phyloP scores from a whole-genome alignment of 2,888 invertebrate genomes.

The Alentia gelatinosa region DNA sequence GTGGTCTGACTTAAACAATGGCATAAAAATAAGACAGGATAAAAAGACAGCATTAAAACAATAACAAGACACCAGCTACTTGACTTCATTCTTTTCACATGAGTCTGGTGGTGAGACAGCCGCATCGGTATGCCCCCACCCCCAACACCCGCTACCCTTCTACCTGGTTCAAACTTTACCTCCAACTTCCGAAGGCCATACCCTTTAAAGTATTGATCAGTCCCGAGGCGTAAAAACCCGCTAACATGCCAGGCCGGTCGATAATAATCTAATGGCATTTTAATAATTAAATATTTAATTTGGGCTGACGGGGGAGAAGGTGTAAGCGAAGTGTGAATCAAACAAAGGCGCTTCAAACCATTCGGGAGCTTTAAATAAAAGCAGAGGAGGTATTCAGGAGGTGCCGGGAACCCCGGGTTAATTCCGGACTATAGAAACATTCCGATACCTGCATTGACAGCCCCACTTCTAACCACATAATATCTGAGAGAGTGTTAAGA shows the following conservation, averaged over 20 bases:
- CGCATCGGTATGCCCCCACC: background rate
- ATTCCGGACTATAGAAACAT: too few species aligned
- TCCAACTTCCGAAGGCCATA: background rate
- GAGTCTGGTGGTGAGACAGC: background rate
- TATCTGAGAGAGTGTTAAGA: too few species aligned
- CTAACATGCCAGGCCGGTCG: constrained; percentile 41
- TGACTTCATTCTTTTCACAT: background rate
- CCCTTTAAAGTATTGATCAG: constrained; percentile 12
- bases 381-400: too few species aligned
- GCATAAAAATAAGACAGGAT: background rate
- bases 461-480: too few species aligned
- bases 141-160: background rate
- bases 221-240: background rate
- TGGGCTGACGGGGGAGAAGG: background rate
- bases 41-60: background rate
- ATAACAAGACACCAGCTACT: background rate
- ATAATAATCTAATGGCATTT: constrained; percentile 53
- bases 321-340: constrained; percentile 32
- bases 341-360: constrained; percentile 16
- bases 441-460: too few species aligned
- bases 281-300: constrained; percentile 54
- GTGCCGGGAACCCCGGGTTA: too few species aligned
- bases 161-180: background rate
- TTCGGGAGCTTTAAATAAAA: constrained; percentile 10
- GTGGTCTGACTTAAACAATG: background rate